Evolutionary conservation across 2,888 invertebrate species (phyloP).

Genomic region (Ormyrus thymus): DNA sequence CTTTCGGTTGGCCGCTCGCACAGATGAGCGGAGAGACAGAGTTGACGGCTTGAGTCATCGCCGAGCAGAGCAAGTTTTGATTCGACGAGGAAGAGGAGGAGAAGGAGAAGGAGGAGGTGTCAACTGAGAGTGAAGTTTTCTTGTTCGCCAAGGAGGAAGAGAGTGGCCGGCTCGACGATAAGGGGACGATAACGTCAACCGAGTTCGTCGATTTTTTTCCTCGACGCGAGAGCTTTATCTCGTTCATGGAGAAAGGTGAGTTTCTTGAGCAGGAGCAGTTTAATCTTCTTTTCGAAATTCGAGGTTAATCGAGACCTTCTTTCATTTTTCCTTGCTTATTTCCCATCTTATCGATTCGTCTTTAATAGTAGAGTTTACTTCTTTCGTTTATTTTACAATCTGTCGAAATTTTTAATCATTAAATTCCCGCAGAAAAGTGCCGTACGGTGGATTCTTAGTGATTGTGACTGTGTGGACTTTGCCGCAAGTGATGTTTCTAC

Average conservation of each 20-base stretch:
- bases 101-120: no score
- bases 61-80: constrained; percentile 12
- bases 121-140: background rate
- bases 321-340: background rate
- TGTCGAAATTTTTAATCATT: no score
- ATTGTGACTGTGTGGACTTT: constrained; percentile 41
- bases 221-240: constrained; percentile 34
- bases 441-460: constrained; percentile 26
- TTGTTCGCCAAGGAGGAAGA: constrained; percentile 1
- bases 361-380: no score
- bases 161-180: constrained; percentile 28
- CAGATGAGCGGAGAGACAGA: constrained; percentile 30
- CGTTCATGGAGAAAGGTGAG: constrained; percentile 55
- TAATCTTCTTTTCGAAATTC: background rate
- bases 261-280: constrained; percentile 3
- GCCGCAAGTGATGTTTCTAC: constrained; percentile 37
- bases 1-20: background rate
- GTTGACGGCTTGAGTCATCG: background rate
- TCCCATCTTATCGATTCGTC: background rate
- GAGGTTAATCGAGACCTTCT: constrained; percentile 20
- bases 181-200: constrained; percentile 12
- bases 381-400: background rate
- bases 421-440: constrained; percentile 12
- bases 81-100: background rate
- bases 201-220: constrained; percentile 36